These are phyloP conservation scores for Epizoanthus scotinus DNA, from an alignment of 92 coral and sea anemone genomes.

Conservation along the genomic window DNA sequence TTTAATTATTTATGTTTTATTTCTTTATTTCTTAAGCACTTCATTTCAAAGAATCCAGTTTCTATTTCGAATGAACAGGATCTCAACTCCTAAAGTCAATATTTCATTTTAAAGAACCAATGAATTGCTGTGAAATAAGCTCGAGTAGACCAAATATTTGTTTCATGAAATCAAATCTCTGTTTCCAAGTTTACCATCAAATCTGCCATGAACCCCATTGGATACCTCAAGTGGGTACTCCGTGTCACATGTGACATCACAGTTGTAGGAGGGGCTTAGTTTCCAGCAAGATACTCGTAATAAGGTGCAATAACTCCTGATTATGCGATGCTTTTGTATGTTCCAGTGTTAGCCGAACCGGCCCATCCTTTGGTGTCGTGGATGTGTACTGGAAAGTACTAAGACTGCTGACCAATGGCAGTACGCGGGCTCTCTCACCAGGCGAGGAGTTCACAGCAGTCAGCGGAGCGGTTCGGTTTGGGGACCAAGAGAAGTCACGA, in stretches of 20 bases:
- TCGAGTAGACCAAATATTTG: too few relatives aligned
- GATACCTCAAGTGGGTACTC: too few relatives aligned
- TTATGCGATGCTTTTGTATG: background rate
- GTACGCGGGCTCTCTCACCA: conserved; percentile 45
- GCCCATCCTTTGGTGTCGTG: conserved; percentile 71
- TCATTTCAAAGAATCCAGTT: background rate
- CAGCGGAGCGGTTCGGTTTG: conserved; percentile 61
- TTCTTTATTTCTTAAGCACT: too few relatives aligned
- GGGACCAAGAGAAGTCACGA: conserved; percentile 37
- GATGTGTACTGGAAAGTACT: conserved; percentile 76
- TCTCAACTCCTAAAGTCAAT: too few relatives aligned
- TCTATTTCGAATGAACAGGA: background rate
- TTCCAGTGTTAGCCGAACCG: conserved; percentile 69
- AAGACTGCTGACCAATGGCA: conserved; percentile 57
- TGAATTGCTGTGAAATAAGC: too few relatives aligned
- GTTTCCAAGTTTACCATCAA: too few relatives aligned
- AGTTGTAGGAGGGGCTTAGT: background rate
- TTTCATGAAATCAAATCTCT: too few relatives aligned
- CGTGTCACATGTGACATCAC: too few relatives aligned
- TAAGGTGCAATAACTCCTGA: background rate
- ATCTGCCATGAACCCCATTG: too few relatives aligned
- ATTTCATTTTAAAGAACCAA: too few relatives aligned
- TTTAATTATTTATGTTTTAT: too few relatives aligned
- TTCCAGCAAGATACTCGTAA: too few relatives aligned
- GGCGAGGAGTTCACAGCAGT: conserved; percentile 77